Evolutionary conservation across 53 echinoderm and acorn worm species (phyloP).

Genomic region (Paracentrotus lividus): DNA sequence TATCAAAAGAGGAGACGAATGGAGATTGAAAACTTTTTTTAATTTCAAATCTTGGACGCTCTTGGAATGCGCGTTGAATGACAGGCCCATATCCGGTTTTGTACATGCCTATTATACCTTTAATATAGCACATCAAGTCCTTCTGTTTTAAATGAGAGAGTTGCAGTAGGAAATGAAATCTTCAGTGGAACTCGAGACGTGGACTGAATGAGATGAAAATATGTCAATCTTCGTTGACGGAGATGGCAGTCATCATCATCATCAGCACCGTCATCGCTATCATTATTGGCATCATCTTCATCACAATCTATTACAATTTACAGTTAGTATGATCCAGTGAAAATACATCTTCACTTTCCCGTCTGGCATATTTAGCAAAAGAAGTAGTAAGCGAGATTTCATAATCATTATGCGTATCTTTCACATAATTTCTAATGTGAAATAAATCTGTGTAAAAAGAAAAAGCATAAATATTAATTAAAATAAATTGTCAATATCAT

Average conservation of each 20-base stretch:
- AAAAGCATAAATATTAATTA: too few relatives aligned
- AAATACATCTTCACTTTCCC: too few relatives aligned
- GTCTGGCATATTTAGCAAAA: too few relatives aligned
- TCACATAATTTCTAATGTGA: too few relatives aligned
- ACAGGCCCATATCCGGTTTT: conserved; percentile 56
- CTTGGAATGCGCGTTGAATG: conserved; percentile 32
- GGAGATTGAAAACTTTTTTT: background rate
- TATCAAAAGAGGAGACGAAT: background rate
- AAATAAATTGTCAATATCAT: too few relatives aligned
- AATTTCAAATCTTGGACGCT: conserved; percentile 31
- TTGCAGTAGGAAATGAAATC: conserved; percentile 58
- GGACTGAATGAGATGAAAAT: background rate
- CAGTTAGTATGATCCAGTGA: too few relatives aligned
- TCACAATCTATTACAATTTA: background rate
- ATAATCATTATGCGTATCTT: too few relatives aligned
- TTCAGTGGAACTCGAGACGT: conserved; percentile 37
- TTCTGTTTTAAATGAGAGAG: background rate
- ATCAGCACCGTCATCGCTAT: conserved; percentile 28
- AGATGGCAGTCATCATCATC: conserved; percentile 46
- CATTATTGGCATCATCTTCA: background rate
- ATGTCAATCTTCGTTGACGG: conserved; percentile 2
- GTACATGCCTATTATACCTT: background rate
- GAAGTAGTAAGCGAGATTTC: too few relatives aligned
- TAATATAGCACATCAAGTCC: background rate
- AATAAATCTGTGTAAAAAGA: too few relatives aligned